These are phyloP conservation scores for Struthidea cinerea DNA, from an alignment of 2,113 vertebrate species.

Conservation along the genomic window DNA sequence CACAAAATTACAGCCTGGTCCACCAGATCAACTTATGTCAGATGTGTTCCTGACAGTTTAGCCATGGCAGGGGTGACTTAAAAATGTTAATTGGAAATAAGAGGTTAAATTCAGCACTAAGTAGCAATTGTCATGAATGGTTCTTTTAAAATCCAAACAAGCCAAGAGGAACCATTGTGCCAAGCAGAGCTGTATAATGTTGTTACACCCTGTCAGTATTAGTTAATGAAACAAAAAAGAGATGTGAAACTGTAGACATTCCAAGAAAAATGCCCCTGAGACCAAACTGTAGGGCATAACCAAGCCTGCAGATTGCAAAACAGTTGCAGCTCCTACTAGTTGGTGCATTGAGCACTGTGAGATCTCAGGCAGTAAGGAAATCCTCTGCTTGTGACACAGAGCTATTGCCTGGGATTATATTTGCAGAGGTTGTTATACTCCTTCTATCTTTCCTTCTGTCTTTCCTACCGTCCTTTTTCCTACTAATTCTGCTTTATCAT, in stretches of 20 bases:
- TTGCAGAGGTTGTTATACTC: not conserved
- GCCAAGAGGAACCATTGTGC: not conserved
- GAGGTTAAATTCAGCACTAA: constrained; percentile 8
- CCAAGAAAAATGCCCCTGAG: not conserved
- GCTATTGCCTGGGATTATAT: not conserved
- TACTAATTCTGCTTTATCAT: not conserved
- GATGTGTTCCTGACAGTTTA: not conserved
- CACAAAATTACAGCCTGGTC: not conserved
- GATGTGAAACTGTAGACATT: not conserved
- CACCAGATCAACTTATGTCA: not conserved
- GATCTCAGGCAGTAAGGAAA: not conserved
- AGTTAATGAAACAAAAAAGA: constrained; percentile 13
- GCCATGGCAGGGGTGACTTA: not conserved
- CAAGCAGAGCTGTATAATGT: not conserved
- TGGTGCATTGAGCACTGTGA: not conserved
- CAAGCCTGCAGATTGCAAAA: not conserved
- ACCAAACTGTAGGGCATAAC: not conserved
- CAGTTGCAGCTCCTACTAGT: not conserved
- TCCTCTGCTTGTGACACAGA: not conserved
- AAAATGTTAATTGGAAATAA: constrained; percentile 37
- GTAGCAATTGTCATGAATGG: not conserved
- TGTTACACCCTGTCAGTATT: not conserved
- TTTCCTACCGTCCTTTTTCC: not conserved
- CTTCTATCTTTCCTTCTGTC: not conserved
- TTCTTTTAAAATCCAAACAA: not conserved